Evolutionary conservation across 2,113 vertebrate species (phyloP).

Genomic region (Cnemophilus loriae): DNA sequence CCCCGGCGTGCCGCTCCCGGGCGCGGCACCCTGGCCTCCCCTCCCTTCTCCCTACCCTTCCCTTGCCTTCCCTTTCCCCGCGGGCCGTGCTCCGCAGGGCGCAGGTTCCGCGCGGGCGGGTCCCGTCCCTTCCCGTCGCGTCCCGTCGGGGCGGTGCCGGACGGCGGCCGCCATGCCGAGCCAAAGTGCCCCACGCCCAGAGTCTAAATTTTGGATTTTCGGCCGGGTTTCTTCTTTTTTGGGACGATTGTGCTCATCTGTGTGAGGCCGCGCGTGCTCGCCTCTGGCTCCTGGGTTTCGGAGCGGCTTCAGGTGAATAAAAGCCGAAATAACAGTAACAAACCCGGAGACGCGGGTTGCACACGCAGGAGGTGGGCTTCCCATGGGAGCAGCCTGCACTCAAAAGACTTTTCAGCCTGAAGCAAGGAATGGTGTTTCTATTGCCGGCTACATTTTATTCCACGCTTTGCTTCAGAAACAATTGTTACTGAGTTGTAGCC

Average conservation of each 20-base stretch:
- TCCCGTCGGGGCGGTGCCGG: background rate
- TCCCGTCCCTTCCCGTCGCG: background rate
- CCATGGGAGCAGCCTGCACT: accelerated
- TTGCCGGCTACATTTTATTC: background rate
- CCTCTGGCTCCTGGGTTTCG: background rate
- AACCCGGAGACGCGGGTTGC: background rate
- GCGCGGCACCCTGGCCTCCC: background rate
- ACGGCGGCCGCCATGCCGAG: background rate
- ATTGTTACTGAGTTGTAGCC: background rate
- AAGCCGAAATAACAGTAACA: background rate
- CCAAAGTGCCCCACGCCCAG: accelerated
- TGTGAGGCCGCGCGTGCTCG: background rate
- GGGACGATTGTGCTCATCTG: too few relatives aligned
- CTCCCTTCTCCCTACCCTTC: background rate
- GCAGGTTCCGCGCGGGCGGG: background rate
- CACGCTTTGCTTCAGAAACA: background rate
- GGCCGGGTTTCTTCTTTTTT: background rate
- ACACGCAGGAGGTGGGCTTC: background rate
- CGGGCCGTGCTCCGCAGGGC: background rate
- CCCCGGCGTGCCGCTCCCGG: background rate
- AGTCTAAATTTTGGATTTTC: background rate
- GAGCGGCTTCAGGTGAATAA: background rate
- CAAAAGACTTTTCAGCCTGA: background rate
- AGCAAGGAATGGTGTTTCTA: accelerated
- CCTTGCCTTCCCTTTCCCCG: background rate